Base-by-base conservation (phyloP, 2,797 vertebrate species). In the Schizopygopsis malacanthus region DNA sequence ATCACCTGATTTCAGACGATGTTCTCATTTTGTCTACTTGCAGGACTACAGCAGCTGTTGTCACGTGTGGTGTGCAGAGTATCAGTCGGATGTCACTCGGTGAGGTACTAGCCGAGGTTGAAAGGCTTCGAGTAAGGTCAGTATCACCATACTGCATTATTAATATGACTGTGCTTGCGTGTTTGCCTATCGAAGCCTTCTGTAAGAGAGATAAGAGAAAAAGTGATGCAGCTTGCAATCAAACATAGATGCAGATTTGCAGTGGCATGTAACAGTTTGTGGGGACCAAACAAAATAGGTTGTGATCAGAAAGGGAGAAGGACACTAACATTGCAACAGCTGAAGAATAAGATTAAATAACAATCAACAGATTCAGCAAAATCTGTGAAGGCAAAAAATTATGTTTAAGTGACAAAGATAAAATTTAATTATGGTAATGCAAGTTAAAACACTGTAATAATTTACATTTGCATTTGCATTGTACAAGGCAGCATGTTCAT, bases 111-210 rank as follows among this genome's bases (percentile, higher is more conserved):
- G 93, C 87, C 90, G 93, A 94, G 94, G 94, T 95, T 95, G 94
- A 95, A 95, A 95, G 94, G 94, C 92, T 92, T 92, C 94, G 95
- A 95, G 94, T 95, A 95, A 95, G 95, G 95, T 96, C 94, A 95
- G 94, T 95, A 93, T 95, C 94, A 94, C 95, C 91, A 86, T 90
- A 88, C 90, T 95, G 93, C 94, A 96, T 96, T 95, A 95, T 95
- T 96, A 93, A 96, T 95, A 93, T 47, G 70, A 80, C 79, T 92
- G 94, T 94, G 95, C 95, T 95, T 95, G 95, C 93, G 92, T 93
- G 93, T 92, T 93, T 94, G 92, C 91, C 94, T 92, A 92, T 92
- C 92, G 91, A 93, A 94, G 92, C 93, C 90, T 90, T 90, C 89
- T 89, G 67, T 91, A 79, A 82, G 50, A 82, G 22, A 82, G 77